Evolutionary conservation across 1,140 invertebrate species (phyloP), one percentile per base, ranked within the genome.

Genomic region (Helicoverpa armigera): DNA sequence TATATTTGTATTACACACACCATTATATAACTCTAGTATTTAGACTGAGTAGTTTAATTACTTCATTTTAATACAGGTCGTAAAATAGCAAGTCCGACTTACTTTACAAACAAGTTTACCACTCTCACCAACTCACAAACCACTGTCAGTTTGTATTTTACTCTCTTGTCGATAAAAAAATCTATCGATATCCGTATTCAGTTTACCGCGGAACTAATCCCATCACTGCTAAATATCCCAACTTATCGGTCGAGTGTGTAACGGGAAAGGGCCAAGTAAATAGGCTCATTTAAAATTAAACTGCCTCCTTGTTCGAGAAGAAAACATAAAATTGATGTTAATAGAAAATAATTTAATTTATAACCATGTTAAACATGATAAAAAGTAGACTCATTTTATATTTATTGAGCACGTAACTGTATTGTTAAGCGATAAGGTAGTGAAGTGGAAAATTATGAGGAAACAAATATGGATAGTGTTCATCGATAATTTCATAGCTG

Each of bases 201-300:
- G n/a, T 48, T 16, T 29, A 7, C 3, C 23, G 29, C n/a, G n/a
- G 2, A n/a, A 10, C 50, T 51, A 9, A 29, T 35, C 70, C 7
- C 70, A 56, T 5, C 70, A 56, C 53, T 73, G 56, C 14, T 11
- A 73, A 73, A 73, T 12, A 16, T 29, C 54, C 14, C n/a, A 73
- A 29, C 53, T 73, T 56, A 73, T 58, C 29, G 53, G 23, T 43
- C 2, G 53, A 73, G 29, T 58, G 23, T 72, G 53, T 43, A 43
- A 43, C 29, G 31, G 69, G 29, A 43, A 73, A 56, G 43, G 23
- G 70, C 54, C 53, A 56, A 31, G 31, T 43, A 43, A 73, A 43
- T 56, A 73, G 53, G 53, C 11, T 18, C 53, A 43, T 73, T 58
- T 43, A 43, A 58, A 73, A 73, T 73, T 58, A 18, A 51, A 29